Percentiles rank a stretch among this genome's conserved stretches.
Evolutionary conservation across 2,797 vertebrate species (phyloP).

Genomic region (Phrynocephalus forsythii): DNA sequence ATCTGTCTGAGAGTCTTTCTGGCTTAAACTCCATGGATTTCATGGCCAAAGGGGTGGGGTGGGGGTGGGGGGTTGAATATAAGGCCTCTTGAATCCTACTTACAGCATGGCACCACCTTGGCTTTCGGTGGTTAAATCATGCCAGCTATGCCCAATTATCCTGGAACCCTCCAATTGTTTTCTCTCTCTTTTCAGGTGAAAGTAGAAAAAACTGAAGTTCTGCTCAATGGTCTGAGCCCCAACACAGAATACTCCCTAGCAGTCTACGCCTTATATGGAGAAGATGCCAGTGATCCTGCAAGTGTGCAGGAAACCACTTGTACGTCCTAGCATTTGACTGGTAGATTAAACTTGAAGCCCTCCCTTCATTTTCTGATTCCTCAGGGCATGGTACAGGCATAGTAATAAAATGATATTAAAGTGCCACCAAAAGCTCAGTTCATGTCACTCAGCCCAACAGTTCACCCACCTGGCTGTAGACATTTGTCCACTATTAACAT

Average conservation of each 20-base stretch:
- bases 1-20: too few species aligned
- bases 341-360: not conserved
- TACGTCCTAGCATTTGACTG: conserved; percentile 70
- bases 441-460: too few species aligned
- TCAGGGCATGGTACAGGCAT: not conserved
- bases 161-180: not conserved
- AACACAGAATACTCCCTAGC: conserved; percentile 87
- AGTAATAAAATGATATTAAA: not conserved
- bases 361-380: not conserved
- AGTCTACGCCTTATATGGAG: conserved; percentile 87
- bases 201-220: conserved; percentile 83
- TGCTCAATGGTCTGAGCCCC: conserved; percentile 83
- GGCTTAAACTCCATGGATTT: too few species aligned
- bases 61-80: too few species aligned
- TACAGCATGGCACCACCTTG: too few species aligned
- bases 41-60: too few species aligned
- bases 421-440: too few species aligned
- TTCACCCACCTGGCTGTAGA: too few species aligned
- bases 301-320: conserved; percentile 86
- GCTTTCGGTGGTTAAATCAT: too few species aligned
- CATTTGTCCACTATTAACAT: too few species aligned
- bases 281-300: conserved; percentile 89
- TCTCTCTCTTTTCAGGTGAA: conserved; percentile 80
- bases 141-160: too few species aligned
- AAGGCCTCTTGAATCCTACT: too few species aligned